Conservation (phyloP, 1,140 invertebrate genomes). For the Ooceraea biroi region DNA sequence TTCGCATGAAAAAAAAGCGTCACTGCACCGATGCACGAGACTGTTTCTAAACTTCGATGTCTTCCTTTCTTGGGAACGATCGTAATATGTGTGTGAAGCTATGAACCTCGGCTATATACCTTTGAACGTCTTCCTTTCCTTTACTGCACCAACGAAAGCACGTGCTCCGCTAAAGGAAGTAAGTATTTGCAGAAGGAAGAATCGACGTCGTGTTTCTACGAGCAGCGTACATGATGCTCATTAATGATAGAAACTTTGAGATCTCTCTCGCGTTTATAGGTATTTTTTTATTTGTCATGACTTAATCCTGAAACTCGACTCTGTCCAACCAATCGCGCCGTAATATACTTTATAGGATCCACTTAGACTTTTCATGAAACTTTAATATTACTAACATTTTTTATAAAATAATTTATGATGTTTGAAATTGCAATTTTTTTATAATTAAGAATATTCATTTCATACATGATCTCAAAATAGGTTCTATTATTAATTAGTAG, state of each 20-base stretch:
- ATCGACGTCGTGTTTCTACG: constrained; percentile 44
- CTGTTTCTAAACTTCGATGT: constrained; percentile 56
- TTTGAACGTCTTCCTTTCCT: constrained; percentile 67
- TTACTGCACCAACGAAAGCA: constrained; percentile 66
- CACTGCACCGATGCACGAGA: constrained; percentile 31
- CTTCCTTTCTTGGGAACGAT: constrained; percentile 58
- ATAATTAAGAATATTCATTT: no score
- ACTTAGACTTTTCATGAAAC: background rate
- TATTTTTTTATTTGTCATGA: background rate
- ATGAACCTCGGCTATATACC: constrained; percentile 65
- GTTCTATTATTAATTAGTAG: no score
- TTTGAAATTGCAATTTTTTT: no score
- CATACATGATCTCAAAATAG: no score
- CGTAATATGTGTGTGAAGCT: constrained; percentile 68
- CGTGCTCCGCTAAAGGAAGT: constrained; percentile 45
- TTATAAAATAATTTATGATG: no score
- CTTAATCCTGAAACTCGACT: background rate
- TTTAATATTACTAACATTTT: background rate
- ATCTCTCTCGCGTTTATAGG: constrained; percentile 1
- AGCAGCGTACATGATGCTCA: constrained; percentile 24
- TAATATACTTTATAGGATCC: background rate
- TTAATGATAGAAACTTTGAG: background rate
- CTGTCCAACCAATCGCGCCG: background rate
- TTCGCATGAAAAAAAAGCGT: constrained; percentile 23
- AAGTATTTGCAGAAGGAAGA: constrained; percentile 17